Conservation (phyloP, 1,140 invertebrate genomes). For the Ceratina japonica region DNA sequence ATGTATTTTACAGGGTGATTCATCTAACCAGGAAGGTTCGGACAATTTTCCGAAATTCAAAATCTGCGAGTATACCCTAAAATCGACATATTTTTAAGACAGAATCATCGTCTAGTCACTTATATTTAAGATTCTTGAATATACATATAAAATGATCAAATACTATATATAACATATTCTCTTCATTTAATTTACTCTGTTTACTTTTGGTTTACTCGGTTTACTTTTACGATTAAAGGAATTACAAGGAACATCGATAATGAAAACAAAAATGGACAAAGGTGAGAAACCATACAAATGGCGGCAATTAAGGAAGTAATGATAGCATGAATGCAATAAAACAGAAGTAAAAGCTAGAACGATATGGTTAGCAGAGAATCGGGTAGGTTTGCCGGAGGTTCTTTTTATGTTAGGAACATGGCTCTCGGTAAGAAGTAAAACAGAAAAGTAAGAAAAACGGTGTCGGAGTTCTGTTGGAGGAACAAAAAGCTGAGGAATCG, state of each 20-base stretch:
- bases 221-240: no score
- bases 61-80: no score
- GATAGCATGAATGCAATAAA: slow-evolving; percentile 17
- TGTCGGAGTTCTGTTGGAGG: not conserved
- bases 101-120: no score
- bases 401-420: not conserved
- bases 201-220: no score
- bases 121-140: no score
- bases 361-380: slow-evolving; percentile 8
- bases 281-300: not conserved
- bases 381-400: not conserved
- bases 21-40: no score
- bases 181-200: no score
- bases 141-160: no score
- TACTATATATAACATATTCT: no score
- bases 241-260: not conserved
- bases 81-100: no score
- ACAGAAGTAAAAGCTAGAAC: slow-evolving; percentile 4
- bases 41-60: no score
- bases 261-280: not conserved
- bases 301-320: slow-evolving; percentile 12
- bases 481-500: not conserved
- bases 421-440: not conserved
- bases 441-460: slow-evolving; percentile 2
- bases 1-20: no score